Evolutionary conservation across 2,113 vertebrate genomes (phyloP).

Genomic region (Trinectes maculatus): DNA sequence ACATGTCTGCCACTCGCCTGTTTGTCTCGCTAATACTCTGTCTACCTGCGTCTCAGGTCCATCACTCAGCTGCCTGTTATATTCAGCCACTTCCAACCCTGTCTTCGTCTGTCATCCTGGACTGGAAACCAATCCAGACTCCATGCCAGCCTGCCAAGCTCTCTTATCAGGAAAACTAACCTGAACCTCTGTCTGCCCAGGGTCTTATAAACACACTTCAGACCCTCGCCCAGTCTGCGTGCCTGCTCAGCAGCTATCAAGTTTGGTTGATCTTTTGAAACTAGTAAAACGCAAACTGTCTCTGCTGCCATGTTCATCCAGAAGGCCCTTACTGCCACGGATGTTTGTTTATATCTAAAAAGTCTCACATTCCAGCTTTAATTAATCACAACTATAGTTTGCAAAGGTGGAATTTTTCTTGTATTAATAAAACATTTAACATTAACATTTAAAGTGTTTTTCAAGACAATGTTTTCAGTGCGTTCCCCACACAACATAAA

Average conservation of each 20-base stretch:
- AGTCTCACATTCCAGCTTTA: neutral
- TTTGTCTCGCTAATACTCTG: neutral
- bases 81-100: neutral
- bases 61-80: neutral
- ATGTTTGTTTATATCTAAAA: neutral
- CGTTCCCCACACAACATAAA: slow-evolving; percentile 43
- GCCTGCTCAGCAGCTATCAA: neutral
- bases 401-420: neutral
- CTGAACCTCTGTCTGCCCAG: neutral
- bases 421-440: slow-evolving; percentile 24
- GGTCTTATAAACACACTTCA: neutral
- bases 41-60: neutral
- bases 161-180: neutral
- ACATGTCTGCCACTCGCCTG: neutral
- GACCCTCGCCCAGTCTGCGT: neutral
- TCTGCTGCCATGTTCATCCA: neutral
- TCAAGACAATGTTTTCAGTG: slow-evolving; percentile 2
- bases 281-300: neutral
- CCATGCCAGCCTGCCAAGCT: neutral
- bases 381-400: neutral
- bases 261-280: neutral
- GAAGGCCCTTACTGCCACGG: neutral
- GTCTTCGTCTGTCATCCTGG: neutral
- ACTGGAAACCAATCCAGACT: neutral
- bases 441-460: slow-evolving; percentile 24